Conservation (phyloP, 2,888 invertebrate species). For the Oegoconia quadripuncta region DNA sequence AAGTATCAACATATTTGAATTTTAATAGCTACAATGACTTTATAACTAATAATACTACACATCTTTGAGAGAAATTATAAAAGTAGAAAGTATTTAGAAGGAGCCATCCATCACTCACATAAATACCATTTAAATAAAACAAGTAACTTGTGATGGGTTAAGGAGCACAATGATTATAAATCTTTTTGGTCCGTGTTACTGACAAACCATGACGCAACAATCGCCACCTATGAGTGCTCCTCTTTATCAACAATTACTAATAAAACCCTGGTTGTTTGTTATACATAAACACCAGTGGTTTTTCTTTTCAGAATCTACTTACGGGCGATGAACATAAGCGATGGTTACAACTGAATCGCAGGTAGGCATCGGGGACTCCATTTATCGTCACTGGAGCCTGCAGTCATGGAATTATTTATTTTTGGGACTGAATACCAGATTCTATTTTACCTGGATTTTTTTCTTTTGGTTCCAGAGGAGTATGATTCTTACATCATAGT, state of each 20-base stretch:
- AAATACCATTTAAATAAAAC: too few relatives aligned
- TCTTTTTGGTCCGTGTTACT: constrained; percentile 76
- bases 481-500: constrained; percentile 99
- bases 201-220: constrained; percentile 70
- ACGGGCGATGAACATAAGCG: constrained; percentile 66
- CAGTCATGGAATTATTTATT: constrained; percentile 37
- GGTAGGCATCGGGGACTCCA: constrained; percentile 62
- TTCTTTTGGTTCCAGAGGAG: constrained; percentile 92
- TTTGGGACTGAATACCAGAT: constrained; percentile 17
- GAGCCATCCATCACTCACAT: too few relatives aligned
- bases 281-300: constrained; percentile 95
- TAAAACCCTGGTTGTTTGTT: constrained; percentile 81
- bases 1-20: too few relatives aligned
- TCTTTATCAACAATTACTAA: constrained; percentile 75
- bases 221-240: constrained; percentile 75
- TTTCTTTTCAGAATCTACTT: constrained; percentile 87
- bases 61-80: too few relatives aligned
- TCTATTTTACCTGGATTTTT: constrained; percentile 32
- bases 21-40: too few relatives aligned
- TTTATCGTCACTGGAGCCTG: constrained; percentile 49
- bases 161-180: constrained; percentile 71
- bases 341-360: constrained; percentile 56
- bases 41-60: too few relatives aligned
- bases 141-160: too few relatives aligned
- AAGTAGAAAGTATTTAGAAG: too few relatives aligned